phyloP scores from a whole-genome alignment of 2,797 vertebrate genomes.

The Ptychobarbus kaznakovi region DNA sequence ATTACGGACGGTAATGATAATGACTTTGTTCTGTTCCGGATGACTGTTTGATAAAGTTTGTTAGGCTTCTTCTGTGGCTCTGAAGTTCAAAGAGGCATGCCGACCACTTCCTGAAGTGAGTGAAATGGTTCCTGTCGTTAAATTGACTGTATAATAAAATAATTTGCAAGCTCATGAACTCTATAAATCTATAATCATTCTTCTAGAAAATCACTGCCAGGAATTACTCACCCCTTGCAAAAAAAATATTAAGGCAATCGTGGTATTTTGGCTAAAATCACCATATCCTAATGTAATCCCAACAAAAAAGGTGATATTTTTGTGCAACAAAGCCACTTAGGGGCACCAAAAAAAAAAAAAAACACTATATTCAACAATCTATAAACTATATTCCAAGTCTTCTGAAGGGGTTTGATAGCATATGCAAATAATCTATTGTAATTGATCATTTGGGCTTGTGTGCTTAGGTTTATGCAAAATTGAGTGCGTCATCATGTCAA shows the following conservation, averaged over 20 bases:
- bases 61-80: neutral
- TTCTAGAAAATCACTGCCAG: neutral
- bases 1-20: conserved; percentile 53
- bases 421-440: neutral
- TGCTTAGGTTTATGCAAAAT: neutral
- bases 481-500: neutral
- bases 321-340: neutral
- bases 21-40: conserved; percentile 50
- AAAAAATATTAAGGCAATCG: neutral
- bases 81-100: conserved; percentile 28
- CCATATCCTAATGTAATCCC: too few relatives aligned
- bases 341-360: neutral
- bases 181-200: neutral
- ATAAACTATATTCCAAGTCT: neutral
- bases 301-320: neutral
- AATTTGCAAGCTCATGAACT: conserved; percentile 12
- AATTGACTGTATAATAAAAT: conserved; percentile 2
- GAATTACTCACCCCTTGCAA: neutral
- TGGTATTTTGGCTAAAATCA: neutral
- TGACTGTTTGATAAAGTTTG: conserved; percentile 24
- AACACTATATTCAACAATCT: neutral
- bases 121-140: conserved; percentile 19
- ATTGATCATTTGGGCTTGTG: neutral
- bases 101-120: conserved; percentile 16
- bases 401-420: neutral